Conservation (phyloP, 2,113 vertebrate genomes). For the Sinocyclocheilus anophthalmus region DNA sequence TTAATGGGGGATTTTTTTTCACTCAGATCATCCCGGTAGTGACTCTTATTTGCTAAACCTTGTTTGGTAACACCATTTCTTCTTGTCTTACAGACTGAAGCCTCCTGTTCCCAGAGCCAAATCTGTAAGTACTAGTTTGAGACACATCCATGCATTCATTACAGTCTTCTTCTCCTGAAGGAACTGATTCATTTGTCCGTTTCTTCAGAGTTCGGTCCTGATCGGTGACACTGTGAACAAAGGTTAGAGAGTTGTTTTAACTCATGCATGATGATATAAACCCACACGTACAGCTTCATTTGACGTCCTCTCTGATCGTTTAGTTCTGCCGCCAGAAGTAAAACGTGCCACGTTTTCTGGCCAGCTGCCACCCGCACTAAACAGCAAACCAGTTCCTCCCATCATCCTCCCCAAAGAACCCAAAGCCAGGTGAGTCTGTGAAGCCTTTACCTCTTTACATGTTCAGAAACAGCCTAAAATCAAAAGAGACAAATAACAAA, state of each 20-base stretch:
- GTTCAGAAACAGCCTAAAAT: background rate
- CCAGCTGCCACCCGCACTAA: constrained; percentile 53
- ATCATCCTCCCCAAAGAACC: constrained; percentile 58
- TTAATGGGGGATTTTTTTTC: background rate
- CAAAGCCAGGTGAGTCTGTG: constrained; percentile 62
- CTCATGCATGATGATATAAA: background rate
- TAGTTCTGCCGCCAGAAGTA: constrained; percentile 52
- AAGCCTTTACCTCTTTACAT: background rate
- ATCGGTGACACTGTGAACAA: constrained; percentile 13
- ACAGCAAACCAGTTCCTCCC: constrained; percentile 59
- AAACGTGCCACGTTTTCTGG: constrained; percentile 53
- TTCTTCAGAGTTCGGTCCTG: constrained; percentile 35
- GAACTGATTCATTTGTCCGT: constrained; percentile 1
- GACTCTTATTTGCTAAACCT: background rate
- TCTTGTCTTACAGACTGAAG: constrained; percentile 65
- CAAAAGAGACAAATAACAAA: background rate
- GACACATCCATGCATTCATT: background rate
- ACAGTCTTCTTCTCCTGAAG: background rate
- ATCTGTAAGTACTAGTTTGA: constrained; percentile 66
- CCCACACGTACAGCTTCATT: background rate
- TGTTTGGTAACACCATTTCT: background rate
- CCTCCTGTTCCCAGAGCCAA: constrained; percentile 71
- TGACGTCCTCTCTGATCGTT: background rate
- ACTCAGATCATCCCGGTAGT: background rate
- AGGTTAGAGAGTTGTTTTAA: constrained; percentile 35